Percentiles rank a stretch among this genome's conserved stretches.
phyloP scores from a whole-genome alignment of 1,140 invertebrate genomes.

The Trichogramma pretiosum region DNA sequence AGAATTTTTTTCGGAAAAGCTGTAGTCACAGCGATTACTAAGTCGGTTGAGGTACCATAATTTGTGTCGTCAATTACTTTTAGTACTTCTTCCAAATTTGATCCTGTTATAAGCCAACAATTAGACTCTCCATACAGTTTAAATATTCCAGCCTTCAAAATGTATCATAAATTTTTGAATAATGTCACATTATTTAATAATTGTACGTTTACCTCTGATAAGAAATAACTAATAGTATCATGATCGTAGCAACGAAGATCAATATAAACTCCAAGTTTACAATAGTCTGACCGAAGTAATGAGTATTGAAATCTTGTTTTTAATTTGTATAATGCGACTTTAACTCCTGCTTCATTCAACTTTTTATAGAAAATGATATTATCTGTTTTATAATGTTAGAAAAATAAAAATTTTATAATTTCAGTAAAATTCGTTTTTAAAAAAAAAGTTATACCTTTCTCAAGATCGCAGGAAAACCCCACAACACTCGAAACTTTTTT shows the following conservation, averaged over 20 bases:
- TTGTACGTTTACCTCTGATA: constrained; percentile 1
- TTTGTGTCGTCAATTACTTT: not conserved
- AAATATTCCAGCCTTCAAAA: constrained; percentile 5
- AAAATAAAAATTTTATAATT: not conserved
- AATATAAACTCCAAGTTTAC: not conserved
- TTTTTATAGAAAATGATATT: not conserved
- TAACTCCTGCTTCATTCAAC: not conserved
- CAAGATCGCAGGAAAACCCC: constrained; percentile 4
- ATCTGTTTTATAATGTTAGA: too few relatives aligned
- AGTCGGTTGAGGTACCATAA: not conserved
- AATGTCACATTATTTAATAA: too few relatives aligned
- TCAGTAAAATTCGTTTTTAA: too few relatives aligned
- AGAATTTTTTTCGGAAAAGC: not conserved
- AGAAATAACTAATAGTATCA: not conserved
- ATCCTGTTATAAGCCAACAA: constrained; percentile 5
- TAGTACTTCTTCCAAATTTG: not conserved
- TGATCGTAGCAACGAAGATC: not conserved
- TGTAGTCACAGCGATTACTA: not conserved
- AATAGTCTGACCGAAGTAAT: too few relatives aligned
- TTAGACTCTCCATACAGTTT: constrained; percentile 9
- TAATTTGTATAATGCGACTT: not conserved
- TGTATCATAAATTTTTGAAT: too few relatives aligned
- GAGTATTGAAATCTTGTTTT: too few relatives aligned
- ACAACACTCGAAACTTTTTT: constrained; percentile 2
- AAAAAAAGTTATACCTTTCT: not conserved